Evolutionary conservation across 2,113 vertebrate species (phyloP), one percentile per base, ranked within the genome.

Genomic region (Channa maculata): DNA sequence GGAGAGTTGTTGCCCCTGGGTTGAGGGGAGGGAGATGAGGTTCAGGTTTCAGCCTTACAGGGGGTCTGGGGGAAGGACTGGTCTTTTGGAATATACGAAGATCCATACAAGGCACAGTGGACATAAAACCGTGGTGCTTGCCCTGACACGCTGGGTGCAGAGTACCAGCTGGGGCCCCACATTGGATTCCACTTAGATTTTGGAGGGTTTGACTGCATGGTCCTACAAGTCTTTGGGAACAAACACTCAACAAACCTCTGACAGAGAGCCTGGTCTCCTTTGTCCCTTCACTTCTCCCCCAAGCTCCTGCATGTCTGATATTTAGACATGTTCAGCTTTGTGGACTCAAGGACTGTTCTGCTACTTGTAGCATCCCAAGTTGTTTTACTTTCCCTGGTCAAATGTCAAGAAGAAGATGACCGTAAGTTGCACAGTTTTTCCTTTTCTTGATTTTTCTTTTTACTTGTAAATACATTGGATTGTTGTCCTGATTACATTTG

Each of bases 241-340:
- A 77, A 77, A 79, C 80, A 79, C 77, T 84, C 65, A 78, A 79
- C 80, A 92, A 85, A 74, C 72, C 79, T 76, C 89, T 87, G 84
- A 86, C 81, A 82, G 90, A 92, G 70, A 82, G 86, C 82, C 84
- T 79, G 86, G 75, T 88, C 86, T 83, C 59, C 71, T 74, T 79
- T 88, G 5, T 80, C 79, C 71, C 88, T 79, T 89, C 87, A 82
- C 64, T 90, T 92, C 91, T 94, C 85, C 88, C 92, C 90, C 83
- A 54, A 94, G 92, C 86, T 93, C 75, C 89, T 95, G 95, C 95
- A 94, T 96, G 95, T 96, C 95, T 95, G 90, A 95, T 82, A 94
- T 95, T 94, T 95, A 96, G 96, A 95, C 95, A 96, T 96, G 96
- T 94, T 95, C 86, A 90, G 93, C 93, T 95, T 94, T 93, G 91